These are phyloP conservation scores for Thryonomys swinderianus DNA, from an alignment of 2,113 vertebrate species.

Conservation along the genomic window DNA sequence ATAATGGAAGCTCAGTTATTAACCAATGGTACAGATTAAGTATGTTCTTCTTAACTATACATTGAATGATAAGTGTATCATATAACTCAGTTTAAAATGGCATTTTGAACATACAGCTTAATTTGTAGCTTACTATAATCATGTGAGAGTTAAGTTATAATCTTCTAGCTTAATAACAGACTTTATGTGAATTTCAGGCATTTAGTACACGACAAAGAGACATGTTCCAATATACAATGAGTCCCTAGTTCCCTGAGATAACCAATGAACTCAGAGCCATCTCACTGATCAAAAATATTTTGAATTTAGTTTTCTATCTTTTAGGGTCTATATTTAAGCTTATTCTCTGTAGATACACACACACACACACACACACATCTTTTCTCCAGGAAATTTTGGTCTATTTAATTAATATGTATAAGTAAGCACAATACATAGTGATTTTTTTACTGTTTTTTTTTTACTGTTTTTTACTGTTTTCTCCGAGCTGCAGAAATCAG, in stretches of 20 bases:
- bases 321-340: constrained; percentile 5
- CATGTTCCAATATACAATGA: neutral
- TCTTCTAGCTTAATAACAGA: neutral
- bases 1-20: neutral
- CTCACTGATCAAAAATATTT: neutral
- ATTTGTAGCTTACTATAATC: constrained; percentile 32
- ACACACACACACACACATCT: neutral
- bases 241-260: neutral
- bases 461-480: no score
- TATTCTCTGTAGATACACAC: neutral
- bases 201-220: neutral
- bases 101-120: constrained; percentile 15
- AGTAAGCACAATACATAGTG: neutral
- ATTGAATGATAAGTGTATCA: neutral
- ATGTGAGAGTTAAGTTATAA: constrained; percentile 30
- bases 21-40: neutral
- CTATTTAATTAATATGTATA: neutral
- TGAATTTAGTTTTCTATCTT: constrained; percentile 13
- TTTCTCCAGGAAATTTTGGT: constrained; percentile 11
- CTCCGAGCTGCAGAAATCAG: neutral
- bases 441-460: no score
- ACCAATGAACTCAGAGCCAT: neutral
- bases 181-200: neutral
- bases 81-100: constrained; percentile 32
- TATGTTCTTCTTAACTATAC: neutral